Evolutionary conservation across 1,140 invertebrate species (phyloP).

Genomic region (Trialeurodes vaporariorum): DNA sequence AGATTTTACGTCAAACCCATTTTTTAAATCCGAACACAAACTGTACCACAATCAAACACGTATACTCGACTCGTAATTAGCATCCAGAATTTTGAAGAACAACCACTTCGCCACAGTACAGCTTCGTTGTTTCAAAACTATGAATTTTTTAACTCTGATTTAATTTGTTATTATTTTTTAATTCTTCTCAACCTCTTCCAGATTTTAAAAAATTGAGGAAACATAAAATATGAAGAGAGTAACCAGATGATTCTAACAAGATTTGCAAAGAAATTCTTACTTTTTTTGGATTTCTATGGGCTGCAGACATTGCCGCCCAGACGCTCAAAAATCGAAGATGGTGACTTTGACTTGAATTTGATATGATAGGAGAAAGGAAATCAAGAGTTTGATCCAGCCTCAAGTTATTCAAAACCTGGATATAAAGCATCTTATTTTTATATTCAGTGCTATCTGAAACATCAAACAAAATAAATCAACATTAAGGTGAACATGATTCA

Average conservation of each 20-base stretch:
- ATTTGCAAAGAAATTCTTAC: conserved; percentile 27
- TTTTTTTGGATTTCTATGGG: conserved; percentile 40
- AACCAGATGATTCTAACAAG: neutral
- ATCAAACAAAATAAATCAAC: too few relatives aligned
- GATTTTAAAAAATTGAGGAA: neutral
- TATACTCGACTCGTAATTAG: too few relatives aligned
- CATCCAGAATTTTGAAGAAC: too few relatives aligned
- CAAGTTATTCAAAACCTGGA: conserved; percentile 52
- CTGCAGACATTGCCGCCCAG: conserved; percentile 45
- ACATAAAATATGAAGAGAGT: neutral
- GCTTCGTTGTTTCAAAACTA: too few relatives aligned
- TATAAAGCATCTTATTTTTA: conserved; percentile 52
- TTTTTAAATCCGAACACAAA: too few relatives aligned
- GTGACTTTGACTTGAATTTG: conserved; percentile 35
- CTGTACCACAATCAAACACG: too few relatives aligned
- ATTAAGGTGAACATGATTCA: too few relatives aligned
- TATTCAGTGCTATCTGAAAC: conserved; percentile 47
- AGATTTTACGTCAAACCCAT: too few relatives aligned
- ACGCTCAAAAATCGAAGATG: conserved; percentile 46
- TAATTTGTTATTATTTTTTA: too few relatives aligned
- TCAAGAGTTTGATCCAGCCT: conserved; percentile 45
- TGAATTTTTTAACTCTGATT: too few relatives aligned
- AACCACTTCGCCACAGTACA: too few relatives aligned
- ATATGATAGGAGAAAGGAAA: conserved; percentile 46
- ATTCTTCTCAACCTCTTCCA: too few relatives aligned